Conservation (phyloP, 2,888 invertebrate species). For the Troglohyphantes excavatus region DNA sequence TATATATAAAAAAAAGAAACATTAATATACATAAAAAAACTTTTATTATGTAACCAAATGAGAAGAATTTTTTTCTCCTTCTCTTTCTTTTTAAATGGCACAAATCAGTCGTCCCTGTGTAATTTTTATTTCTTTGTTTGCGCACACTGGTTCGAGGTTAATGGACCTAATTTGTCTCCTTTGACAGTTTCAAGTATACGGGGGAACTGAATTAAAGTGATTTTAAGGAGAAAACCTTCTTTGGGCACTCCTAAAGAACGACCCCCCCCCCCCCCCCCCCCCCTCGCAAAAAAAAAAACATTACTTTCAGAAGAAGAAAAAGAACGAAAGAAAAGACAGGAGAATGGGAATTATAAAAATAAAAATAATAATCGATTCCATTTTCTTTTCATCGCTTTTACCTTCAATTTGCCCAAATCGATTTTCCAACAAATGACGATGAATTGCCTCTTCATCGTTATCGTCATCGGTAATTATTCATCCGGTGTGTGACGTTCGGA, state of each 20-base stretch:
- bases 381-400: constrained; percentile 3
- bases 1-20: too few relatives aligned
- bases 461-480: constrained; percentile 1
- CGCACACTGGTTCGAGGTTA: neutral
- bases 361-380: neutral
- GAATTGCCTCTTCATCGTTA: neutral
- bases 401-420: neutral
- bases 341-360: neutral
- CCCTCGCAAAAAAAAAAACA: too few relatives aligned
- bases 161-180: constrained; percentile 3
- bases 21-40: too few relatives aligned
- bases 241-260: too few relatives aligned
- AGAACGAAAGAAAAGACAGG: too few relatives aligned
- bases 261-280: too few relatives aligned
- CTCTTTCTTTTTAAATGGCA: too few relatives aligned
- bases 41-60: too few relatives aligned
- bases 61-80: too few relatives aligned
- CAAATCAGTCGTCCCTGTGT: neutral
- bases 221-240: neutral
- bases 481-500: neutral
- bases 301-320: too few relatives aligned
- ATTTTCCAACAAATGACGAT: neutral
- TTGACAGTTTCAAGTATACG: neutral
- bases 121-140: constrained; percentile 4
- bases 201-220: neutral